phyloP scores from a whole-genome alignment of 2,888 invertebrate species.

The Punctoribates punctum region DNA sequence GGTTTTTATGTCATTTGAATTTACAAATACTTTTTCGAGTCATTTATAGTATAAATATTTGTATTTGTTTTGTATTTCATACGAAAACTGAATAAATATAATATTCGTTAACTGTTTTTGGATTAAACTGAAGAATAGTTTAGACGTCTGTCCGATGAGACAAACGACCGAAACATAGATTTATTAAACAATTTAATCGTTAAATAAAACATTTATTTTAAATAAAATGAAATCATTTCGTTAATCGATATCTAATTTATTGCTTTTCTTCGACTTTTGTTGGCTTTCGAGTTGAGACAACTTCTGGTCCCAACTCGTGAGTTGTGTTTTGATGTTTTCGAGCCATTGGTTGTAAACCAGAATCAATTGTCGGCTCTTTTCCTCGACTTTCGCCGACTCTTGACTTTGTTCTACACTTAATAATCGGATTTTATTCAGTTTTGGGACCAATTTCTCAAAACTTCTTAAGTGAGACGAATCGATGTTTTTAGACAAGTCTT shows the following conservation, averaged over 20 bases:
- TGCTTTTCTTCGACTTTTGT: not conserved
- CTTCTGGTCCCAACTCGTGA: conserved; percentile 7
- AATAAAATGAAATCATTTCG: not conserved
- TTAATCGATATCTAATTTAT: not conserved
- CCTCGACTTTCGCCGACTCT: not conserved
- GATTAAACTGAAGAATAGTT: no score
- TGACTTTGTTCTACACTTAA: conserved; percentile 6
- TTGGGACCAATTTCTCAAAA: not conserved
- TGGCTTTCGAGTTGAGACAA: not conserved
- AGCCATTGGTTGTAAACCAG: conserved; percentile 23
- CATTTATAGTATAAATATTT: no score
- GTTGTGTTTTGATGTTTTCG: conserved; percentile 10
- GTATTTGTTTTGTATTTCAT: no score
- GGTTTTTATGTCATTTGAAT: no score
- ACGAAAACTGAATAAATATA: no score
- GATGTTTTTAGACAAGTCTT: not conserved
- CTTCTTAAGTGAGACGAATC: conserved; percentile 5
- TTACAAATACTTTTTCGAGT: no score
- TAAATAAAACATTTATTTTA: no score
- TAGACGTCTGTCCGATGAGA: not conserved
- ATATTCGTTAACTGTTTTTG: no score
- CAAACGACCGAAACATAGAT: not conserved
- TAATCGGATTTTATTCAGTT: conserved; percentile 19
- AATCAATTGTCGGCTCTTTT: conserved; percentile 7
- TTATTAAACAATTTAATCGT: not conserved